phyloP scores from a whole-genome alignment of 2,888 invertebrate species.

The Chrysotoxum bicinctum region DNA sequence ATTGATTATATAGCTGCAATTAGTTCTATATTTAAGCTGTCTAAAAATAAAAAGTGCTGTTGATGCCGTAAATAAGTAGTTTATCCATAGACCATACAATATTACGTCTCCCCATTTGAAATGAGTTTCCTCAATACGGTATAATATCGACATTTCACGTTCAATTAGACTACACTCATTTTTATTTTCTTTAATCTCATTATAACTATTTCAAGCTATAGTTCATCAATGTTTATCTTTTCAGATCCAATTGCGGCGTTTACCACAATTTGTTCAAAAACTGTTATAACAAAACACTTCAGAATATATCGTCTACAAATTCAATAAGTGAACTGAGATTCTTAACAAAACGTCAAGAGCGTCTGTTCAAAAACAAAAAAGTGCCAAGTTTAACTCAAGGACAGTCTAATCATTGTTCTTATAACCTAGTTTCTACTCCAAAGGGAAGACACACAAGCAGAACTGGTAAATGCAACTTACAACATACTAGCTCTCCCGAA shows the following conservation, averaged over 20 bases:
- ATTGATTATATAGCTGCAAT: not conserved
- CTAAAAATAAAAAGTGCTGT: not conserved
- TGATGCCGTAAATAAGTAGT: not conserved
- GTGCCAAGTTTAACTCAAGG: constrained; percentile 13
- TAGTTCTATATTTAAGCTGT: not conserved
- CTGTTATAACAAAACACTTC: constrained; percentile 77
- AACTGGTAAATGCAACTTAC: constrained; percentile 19
- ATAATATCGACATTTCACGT: not conserved
- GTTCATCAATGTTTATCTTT: constrained; percentile 1
- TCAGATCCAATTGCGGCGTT: constrained; percentile 36
- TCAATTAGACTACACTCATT: not conserved
- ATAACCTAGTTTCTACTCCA: not conserved
- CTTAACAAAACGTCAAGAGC: constrained; percentile 74
- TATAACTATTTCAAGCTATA: not conserved
- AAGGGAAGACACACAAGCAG: not conserved
- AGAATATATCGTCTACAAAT: constrained; percentile 76
- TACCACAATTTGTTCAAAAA: not conserved
- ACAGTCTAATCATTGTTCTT: not conserved
- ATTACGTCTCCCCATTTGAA: not conserved
- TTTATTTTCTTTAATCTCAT: not conserved
- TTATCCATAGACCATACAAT: not conserved
- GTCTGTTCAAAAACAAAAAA: constrained; percentile 30
- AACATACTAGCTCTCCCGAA: constrained; percentile 12
- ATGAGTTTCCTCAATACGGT: not conserved
- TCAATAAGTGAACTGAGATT: constrained; percentile 75